Evolutionary conservation across 2,888 invertebrate species (phyloP).

Genomic region (Periphyllus acericola): DNA sequence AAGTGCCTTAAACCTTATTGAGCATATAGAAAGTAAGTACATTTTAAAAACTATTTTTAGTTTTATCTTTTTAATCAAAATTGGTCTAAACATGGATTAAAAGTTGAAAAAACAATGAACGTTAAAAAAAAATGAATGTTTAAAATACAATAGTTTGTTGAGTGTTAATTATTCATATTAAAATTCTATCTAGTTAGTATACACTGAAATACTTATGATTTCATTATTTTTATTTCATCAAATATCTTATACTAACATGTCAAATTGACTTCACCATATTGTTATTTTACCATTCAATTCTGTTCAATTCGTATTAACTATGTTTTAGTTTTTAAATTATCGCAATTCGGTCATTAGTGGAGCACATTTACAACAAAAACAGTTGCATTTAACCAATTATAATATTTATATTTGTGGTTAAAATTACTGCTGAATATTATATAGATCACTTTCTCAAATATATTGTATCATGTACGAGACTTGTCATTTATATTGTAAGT

Average conservation of each 20-base stretch:
- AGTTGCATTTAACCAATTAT: neutral
- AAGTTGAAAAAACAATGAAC: no score
- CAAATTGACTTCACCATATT: neutral
- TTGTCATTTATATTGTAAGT: neutral
- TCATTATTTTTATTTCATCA: neutral
- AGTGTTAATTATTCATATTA: no score
- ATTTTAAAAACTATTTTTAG: no score
- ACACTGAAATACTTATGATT: neutral
- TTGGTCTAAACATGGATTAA: no score
- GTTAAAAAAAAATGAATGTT: neutral
- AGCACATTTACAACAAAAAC: neutral
- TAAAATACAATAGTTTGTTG: neutral
- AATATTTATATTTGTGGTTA: neutral
- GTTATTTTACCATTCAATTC: neutral
- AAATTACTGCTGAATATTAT: neutral
- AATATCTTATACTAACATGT: neutral
- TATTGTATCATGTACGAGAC: neutral
- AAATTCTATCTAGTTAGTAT: no score
- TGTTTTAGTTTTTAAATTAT: neutral
- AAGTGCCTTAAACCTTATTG: no score
- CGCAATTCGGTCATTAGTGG: neutral
- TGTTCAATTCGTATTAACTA: neutral
- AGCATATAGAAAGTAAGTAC: no score
- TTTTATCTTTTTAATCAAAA: no score
- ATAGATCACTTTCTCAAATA: conserved; percentile 2